Evolutionary conservation across 2,113 vertebrate genomes (phyloP).

Genomic region (Furnarius figulus): DNA sequence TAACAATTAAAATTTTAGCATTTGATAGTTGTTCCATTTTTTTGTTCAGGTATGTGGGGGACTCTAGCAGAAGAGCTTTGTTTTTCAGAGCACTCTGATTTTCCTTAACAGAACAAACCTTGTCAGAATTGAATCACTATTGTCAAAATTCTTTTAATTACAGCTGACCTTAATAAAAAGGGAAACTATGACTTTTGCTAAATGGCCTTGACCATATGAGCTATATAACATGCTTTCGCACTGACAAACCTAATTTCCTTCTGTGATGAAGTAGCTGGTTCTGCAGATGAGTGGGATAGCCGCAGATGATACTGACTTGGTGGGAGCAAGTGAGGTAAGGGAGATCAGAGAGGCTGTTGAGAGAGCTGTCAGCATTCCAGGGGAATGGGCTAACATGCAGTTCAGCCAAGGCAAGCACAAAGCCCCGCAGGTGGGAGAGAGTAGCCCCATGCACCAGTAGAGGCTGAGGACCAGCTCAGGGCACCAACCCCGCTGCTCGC

Average conservation of each 20-base stretch:
- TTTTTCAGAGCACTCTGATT: not conserved
- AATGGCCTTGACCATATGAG: not conserved
- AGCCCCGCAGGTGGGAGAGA: rapidly evolving
- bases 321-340: not conserved
- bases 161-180: not conserved
- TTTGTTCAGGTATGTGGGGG: not conserved
- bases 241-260: not conserved
- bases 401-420: not conserved
- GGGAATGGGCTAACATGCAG: rapidly evolving
- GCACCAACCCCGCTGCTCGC: not conserved
- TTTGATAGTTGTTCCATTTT: not conserved
- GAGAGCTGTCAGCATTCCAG: not conserved
- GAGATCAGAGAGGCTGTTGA: not conserved
- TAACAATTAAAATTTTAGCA: not conserved
- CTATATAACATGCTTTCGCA: not conserved
- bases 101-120: not conserved
- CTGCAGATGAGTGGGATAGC: not conserved
- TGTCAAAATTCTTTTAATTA: not conserved
- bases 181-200: not conserved
- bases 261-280: not conserved
- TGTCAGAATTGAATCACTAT: not conserved
- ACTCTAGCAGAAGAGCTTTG: not conserved
- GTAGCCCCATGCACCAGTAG: not conserved
- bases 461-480: not conserved
- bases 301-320: not conserved